These are phyloP conservation scores for Mycteria americana DNA, from an alignment of 2,797 vertebrate genomes.

Conservation along the genomic window DNA sequence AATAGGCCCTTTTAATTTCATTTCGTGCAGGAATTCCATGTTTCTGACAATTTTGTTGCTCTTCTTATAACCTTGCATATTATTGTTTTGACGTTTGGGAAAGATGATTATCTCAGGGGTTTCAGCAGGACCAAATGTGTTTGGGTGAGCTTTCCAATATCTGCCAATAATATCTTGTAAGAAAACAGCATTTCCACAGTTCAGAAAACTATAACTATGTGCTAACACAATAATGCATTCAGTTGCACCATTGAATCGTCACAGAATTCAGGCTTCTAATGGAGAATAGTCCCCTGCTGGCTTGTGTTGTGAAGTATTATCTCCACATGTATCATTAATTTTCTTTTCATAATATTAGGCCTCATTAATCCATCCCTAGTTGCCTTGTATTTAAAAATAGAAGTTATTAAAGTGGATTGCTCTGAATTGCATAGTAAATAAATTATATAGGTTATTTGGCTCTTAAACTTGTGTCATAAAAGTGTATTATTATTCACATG, in stretches of 20 bases:
- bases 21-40: not conserved
- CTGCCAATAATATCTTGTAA: not conserved
- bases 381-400: slow-evolving; percentile 58
- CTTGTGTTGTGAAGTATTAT: slow-evolving; percentile 55
- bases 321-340: slow-evolving; percentile 64
- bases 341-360: slow-evolving; percentile 55
- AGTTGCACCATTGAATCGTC: slow-evolving; percentile 20
- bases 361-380: slow-evolving; percentile 58
- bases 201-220: slow-evolving; percentile 45
- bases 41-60: not conserved
- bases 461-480: not conserved
- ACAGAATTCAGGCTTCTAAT: slow-evolving; percentile 45
- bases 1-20: not conserved
- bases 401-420: slow-evolving; percentile 28
- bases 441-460: not conserved
- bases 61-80: not conserved
- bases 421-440: slow-evolving; percentile 42
- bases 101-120: slow-evolving; percentile 22
- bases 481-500: not conserved
- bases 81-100: slow-evolving; percentile 1
- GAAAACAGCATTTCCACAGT: slow-evolving; percentile 41
- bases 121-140: not conserved
- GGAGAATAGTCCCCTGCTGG: slow-evolving; percentile 29
- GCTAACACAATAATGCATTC: slow-evolving; percentile 62
- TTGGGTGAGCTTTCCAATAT: slow-evolving; percentile 14